Conservation (phyloP, 1,140 invertebrate species). For the Halotydeus destructor region DNA sequence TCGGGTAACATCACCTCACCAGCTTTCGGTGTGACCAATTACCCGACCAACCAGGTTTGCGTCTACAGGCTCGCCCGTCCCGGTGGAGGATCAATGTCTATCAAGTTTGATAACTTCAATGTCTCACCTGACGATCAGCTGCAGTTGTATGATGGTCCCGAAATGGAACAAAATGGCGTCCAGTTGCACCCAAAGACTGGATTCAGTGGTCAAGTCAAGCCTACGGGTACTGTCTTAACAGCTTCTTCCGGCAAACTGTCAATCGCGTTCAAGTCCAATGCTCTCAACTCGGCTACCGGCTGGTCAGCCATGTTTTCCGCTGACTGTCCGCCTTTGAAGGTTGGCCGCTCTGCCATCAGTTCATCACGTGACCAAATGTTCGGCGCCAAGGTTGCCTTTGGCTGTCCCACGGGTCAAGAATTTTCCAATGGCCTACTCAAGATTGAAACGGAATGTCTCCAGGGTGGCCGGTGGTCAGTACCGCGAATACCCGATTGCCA, state of each 20-base stretch:
- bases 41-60: constrained; percentile 80
- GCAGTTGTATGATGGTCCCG: constrained; percentile 68
- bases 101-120: constrained; percentile 65
- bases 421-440: constrained; percentile 59
- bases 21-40: constrained; percentile 54
- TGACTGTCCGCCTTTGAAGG: constrained; percentile 63
- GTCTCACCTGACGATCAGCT: constrained; percentile 67
- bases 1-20: constrained; percentile 71
- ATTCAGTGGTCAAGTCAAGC: constrained; percentile 52
- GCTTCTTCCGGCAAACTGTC: constrained; percentile 79
- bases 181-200: constrained; percentile 68
- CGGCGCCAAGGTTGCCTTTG: constrained; percentile 67
- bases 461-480: constrained; percentile 77
- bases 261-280: constrained; percentile 65
- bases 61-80: constrained; percentile 66
- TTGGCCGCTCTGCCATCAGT: constrained; percentile 62
- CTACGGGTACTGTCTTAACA: constrained; percentile 59
- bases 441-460: constrained; percentile 60
- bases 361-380: constrained; percentile 78
- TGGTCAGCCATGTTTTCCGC: constrained; percentile 82
- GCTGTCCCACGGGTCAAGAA: constrained; percentile 78
- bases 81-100: constrained; percentile 47
- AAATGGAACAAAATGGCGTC: constrained; percentile 31
- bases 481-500: constrained; percentile 83
- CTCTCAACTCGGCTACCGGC: constrained; percentile 53